These are phyloP conservation scores for human DNA, from an alignment of 2,113 vertebrate species.

Conservation along the genomic window DNA sequence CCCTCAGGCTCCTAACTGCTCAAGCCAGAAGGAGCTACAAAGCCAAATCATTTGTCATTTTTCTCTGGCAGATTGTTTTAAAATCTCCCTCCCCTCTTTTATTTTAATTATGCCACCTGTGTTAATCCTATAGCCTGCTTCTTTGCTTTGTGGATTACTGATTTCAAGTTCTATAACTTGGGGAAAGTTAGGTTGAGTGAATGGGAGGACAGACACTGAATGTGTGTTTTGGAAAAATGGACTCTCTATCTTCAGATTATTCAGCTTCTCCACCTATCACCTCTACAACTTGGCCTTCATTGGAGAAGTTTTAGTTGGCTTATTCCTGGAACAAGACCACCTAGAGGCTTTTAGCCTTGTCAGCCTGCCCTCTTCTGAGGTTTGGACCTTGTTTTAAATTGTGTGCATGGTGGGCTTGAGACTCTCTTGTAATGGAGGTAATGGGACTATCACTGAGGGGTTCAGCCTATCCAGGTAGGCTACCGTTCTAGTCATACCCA, in stretches of 20 bases:
- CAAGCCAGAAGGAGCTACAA: neutral
- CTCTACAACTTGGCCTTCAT: neutral
- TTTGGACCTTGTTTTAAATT: constrained; percentile 59
- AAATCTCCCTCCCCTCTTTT: neutral
- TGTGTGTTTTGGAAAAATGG: neutral
- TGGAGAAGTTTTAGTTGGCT: constrained; percentile 37
- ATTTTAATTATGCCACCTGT: constrained; percentile 41
- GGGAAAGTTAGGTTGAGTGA: constrained; percentile 36
- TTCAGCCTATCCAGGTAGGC: neutral
- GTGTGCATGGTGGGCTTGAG: neutral
- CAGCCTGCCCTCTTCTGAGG: neutral
- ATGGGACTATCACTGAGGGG: neutral
- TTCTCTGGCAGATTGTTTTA: constrained; percentile 53
- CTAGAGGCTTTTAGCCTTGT: neutral
- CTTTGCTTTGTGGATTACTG: constrained; percentile 53
- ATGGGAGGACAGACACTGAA: neutral
- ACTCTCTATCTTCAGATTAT: neutral
- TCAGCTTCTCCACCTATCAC: neutral
- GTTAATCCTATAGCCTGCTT: neutral
- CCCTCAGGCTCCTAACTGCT: neutral
- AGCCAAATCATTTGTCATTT: constrained; percentile 41
- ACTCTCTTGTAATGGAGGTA: neutral
- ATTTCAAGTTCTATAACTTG: constrained; percentile 39
- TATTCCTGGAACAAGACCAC: constrained; percentile 16
- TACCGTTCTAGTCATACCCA: neutral